Base-by-base conservation (phyloP, 2,888 invertebrate species). In the Nasonovia ribisnigri region DNA sequence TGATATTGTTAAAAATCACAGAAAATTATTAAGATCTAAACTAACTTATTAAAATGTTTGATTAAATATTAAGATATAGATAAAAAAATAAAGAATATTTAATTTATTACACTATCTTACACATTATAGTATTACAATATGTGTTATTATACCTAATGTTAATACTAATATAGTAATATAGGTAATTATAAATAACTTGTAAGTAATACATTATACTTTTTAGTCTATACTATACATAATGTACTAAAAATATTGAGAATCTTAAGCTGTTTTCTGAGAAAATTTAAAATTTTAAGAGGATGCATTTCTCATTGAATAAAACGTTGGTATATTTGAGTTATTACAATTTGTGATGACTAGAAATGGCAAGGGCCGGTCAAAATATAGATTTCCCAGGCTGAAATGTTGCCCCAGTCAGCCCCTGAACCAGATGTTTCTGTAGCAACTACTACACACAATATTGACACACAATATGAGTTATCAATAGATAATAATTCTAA, bases 1-100 rank as follows among this genome's bases (percentile, higher is more conserved):
- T 46, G 46, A 86, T 86, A 86, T 86, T 86, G 13, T 86, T 29
- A 86, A 86, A 86, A 46, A 86, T 46, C 43, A 86, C 10, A 86
- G 86, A 46, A 46, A 86, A 86, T 46, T 86, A 24, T 46, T 86
- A 86, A 86, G 43, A 3, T 46, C 43, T 29, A 86, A 86, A 86
- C 29, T 86, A 86, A 26, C 46, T 10, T 86, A 86, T 46, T 86
- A 86, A 86, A 77, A 77, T 77, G 3, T 77, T 36, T 77, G 11
- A 77, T 36, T 13, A n/a, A 77, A 77, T 36, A 4, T 77, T n/a
- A 36, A 77, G 36, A 77, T 36, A 29, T 77, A 77, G 16, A 29
- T 16, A n/a, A 77, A 77, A 77, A 77, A 77, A 13, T 13, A 29
- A 77, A 36, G 36, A 77, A 77, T 77, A 8, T 77, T 77, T 77